phyloP scores from a whole-genome alignment of 2,113 vertebrate genomes.

The Gulo gulo region DNA sequence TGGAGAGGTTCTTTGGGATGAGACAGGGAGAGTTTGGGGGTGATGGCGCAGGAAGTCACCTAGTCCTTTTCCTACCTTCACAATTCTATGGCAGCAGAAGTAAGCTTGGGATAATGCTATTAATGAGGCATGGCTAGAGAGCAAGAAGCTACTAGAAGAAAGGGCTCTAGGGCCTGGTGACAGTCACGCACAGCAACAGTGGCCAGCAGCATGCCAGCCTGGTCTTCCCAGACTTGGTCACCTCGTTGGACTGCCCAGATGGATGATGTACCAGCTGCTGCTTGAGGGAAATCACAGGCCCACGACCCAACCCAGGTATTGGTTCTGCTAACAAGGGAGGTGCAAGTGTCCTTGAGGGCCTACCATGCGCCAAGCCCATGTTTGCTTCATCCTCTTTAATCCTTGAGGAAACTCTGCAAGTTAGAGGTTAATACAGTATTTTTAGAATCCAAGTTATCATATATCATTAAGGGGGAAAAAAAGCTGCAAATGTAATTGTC shows the following conservation, averaged over 20 bases:
- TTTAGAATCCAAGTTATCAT: neutral
- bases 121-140: neutral
- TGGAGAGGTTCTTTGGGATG: neutral
- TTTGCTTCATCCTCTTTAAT: constrained; percentile 32
- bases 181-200: neutral
- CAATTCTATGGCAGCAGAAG: neutral
- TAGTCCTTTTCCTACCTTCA: neutral
- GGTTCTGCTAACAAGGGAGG: neutral
- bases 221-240: neutral
- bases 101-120: neutral
- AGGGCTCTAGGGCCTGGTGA: neutral
- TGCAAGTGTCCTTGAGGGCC: neutral
- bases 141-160: constrained; percentile 15
- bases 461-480: neutral
- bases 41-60: neutral
- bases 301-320: neutral
- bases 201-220: neutral
- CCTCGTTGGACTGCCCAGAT: neutral
- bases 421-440: neutral
- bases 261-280: neutral
- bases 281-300: neutral
- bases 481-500: neutral
- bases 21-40: constrained; percentile 7
- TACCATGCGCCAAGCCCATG: neutral
- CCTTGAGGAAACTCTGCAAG: neutral